These are phyloP conservation scores for Conops quadrifasciatus DNA, from an alignment of 2,888 invertebrate genomes.

Conservation along the genomic window DNA sequence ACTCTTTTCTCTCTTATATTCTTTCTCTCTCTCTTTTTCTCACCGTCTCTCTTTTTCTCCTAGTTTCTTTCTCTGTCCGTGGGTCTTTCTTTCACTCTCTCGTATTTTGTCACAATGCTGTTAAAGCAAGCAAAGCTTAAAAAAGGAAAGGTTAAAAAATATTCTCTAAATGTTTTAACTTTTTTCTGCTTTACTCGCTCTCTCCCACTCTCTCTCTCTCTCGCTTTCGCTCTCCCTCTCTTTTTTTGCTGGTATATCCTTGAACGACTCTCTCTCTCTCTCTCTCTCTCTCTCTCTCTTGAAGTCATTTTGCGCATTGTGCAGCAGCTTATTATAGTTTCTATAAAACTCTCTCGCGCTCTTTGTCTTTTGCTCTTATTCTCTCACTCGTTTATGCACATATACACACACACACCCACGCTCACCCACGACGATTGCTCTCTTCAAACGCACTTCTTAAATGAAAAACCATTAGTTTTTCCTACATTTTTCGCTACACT, in stretches of 20 bases:
- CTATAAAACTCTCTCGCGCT: not conserved
- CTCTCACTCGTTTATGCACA: not conserved
- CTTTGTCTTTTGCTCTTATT: not conserved
- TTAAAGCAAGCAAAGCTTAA: no score
- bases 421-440: no score
- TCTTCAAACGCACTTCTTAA: not conserved
- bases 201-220: not conserved
- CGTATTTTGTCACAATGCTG: no score
- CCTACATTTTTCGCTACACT: not conserved
- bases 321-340: not conserved
- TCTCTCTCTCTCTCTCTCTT: not conserved
- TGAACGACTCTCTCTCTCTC: not conserved
- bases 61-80: no score
- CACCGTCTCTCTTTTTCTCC: not conserved
- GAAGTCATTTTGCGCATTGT: not conserved
- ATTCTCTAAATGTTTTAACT: no score
- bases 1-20: not conserved
- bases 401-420: no score
- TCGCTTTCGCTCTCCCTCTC: not conserved
- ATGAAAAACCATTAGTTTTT: not conserved
- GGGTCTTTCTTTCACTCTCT: no score
- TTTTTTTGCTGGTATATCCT: not conserved
- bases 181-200: no score
- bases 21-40: not conserved
- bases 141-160: no score